Evolutionary conservation across 2,113 vertebrate genomes (phyloP).

Genomic region (Callocephalon fimbriatum): DNA sequence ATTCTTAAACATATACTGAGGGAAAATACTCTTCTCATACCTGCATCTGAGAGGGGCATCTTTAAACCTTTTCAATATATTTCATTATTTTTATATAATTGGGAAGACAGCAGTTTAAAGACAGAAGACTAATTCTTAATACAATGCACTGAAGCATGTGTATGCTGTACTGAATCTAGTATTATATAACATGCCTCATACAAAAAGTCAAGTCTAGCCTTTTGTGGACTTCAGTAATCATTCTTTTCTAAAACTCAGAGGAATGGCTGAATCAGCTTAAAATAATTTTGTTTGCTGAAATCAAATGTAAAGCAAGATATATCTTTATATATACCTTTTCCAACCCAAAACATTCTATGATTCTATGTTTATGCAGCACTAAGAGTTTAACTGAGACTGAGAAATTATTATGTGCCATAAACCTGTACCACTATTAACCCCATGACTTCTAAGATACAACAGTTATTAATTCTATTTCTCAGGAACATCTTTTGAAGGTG

Average conservation of each 20-base stretch:
- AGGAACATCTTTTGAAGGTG: neutral
- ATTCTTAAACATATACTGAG: neutral
- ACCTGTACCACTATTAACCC: neutral
- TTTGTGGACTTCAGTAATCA: neutral
- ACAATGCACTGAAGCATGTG: neutral
- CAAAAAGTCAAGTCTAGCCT: neutral
- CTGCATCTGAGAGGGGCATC: neutral
- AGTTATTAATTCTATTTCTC: neutral
- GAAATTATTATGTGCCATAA: neutral
- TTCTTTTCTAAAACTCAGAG: neutral
- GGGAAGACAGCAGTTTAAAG: neutral
- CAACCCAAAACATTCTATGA: neutral
- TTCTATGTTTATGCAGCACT: neutral
- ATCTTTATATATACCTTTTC: neutral
- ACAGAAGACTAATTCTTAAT: neutral
- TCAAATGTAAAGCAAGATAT: neutral
- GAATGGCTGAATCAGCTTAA: neutral
- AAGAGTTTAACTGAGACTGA: neutral
- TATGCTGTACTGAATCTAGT: neutral
- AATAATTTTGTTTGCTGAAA: neutral
- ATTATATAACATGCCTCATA: neutral
- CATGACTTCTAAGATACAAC: neutral
- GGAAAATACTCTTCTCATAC: neutral
- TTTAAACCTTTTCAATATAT: neutral
- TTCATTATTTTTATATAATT: neutral